These are phyloP conservation scores for Elanoides forficatus DNA, from an alignment of 2,113 vertebrate genomes.

Conservation along the genomic window DNA sequence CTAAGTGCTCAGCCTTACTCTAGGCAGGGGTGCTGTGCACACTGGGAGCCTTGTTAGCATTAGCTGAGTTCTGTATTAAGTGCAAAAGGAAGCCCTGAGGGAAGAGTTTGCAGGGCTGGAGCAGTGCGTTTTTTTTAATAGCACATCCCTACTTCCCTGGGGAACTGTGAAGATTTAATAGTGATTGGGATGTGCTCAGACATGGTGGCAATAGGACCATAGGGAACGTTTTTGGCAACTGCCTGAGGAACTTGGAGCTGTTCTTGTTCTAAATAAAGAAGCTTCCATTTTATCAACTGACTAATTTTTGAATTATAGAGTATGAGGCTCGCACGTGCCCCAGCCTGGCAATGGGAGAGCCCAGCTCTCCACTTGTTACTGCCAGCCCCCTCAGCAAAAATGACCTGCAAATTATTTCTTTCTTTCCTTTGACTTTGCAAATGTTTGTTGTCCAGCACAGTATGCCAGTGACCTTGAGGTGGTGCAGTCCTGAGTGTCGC, in stretches of 20 bases:
- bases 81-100: neutral
- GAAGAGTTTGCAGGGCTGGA: neutral
- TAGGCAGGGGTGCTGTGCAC: neutral
- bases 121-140: neutral
- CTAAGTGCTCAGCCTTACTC: neutral
- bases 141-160: neutral
- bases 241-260: neutral
- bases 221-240: neutral
- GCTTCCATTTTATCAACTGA: conserved; percentile 19
- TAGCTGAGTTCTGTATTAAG: neutral
- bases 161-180: neutral
- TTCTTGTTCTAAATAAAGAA: conserved; percentile 41
- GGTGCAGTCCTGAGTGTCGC: neutral
- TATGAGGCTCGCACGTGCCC: neutral
- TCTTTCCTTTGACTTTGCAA: neutral
- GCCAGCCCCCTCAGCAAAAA: neutral
- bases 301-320: neutral
- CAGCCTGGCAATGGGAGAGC: neutral
- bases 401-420: neutral
- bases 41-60: neutral
- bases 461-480: neutral
- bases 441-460: neutral
- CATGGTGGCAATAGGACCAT: neutral
- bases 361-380: neutral
- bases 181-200: conserved; percentile 2